Base-by-base conservation (phyloP, 2,888 invertebrate species). In the Acleris sparsana region DNA sequence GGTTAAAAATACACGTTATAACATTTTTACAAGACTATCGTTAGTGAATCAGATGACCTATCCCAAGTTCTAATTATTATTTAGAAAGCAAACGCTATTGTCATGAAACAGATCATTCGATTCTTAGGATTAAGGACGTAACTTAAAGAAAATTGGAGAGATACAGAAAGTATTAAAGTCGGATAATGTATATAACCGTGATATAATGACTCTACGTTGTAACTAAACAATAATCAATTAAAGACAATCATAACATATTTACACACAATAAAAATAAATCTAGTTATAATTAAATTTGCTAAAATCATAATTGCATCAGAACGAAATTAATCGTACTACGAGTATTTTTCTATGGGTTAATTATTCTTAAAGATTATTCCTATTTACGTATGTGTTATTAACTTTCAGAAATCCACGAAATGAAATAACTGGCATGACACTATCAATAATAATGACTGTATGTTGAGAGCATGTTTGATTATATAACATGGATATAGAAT, bases 1-100 rank as follows among this genome's bases (percentile, higher is more conserved):
- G 90, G 88, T 92, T 92, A 91, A 92, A 92, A 92, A 92, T 92
- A 92, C 92, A 90, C 85, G 90, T 92, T 86, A 85, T 91, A 92
- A 92, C 91, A 92, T 92, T 92, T 91, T 89, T 92, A 92, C 92
- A 92, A 90, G 89, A 87, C 91, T 92, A 92, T 89, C 78, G 86
- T 88, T 75, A 74, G 63, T 72, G 72, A 75, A 81, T 76, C 79
- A 79, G 81, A 84, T 79, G 80, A 82, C 74, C 77, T 81, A 80
- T 80, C 79, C 79, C 78, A 75, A 78, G 71, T 76, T 74, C 68
- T 76, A 71, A 73, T 69, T 60, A 63, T 33, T 68, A 64, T 69
- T 49, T 68, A 48, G 55, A 73, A 75, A 76, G 72, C 75, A 73
- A 76, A 73, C 70, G 75, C 70, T 70, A 71, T 65, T 70, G 46